Evolutionary conservation across 2,888 invertebrate genomes (phyloP), one percentile per base, ranked within the genome.

Genomic region (Phaonia tiefii): DNA sequence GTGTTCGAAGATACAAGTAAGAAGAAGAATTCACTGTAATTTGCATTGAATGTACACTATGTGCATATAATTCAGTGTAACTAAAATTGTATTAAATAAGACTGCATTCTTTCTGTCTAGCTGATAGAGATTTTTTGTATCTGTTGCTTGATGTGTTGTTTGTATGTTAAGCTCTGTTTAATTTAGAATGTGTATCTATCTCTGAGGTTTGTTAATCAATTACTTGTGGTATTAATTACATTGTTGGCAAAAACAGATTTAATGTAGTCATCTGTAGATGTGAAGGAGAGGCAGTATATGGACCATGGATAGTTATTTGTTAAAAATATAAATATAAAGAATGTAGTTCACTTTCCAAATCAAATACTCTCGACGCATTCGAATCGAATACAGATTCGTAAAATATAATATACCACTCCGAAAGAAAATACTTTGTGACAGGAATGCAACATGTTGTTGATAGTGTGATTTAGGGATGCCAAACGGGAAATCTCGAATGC

Each of bases 81-180:
- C 20, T 17, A n/a, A 63, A 63, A 13, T 10, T 10, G 63, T 15
- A 37, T 63, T 63, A 63, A 42, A 42, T 42, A 63, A 56, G 39
- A 65, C 65, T 73, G 51, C 65, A 73, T 54, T 58, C 31, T 25
- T 54, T 2, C 11, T 49, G 17, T 37, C 2, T 10, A 11, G 8
- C 25, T 56, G 54, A 42, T 25, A 15, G 15, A 37, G 31, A 31
- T 25, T 44, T 46, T 70, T 74, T 49, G 15, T 15, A 44, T 44
- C 15, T n/a, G n/a, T n/a, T n/a, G 37, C 65, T 20, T 76, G 31
- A 39, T 31, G 46, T 31, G 4, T 31, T 31, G 8, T 31, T 31
- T 31, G 31, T 8, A 31, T 25, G 78, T 81, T 73, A 78, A 78
- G 81, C 78, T 81, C 81, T 81, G 78, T 75, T 81, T 81, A 75